A percentile compares a stretch with the other conserved stretches of the same genome.
Evolutionary conservation across 2,797 vertebrate genomes (phyloP).

Genomic region (Etheostoma perlongum): DNA sequence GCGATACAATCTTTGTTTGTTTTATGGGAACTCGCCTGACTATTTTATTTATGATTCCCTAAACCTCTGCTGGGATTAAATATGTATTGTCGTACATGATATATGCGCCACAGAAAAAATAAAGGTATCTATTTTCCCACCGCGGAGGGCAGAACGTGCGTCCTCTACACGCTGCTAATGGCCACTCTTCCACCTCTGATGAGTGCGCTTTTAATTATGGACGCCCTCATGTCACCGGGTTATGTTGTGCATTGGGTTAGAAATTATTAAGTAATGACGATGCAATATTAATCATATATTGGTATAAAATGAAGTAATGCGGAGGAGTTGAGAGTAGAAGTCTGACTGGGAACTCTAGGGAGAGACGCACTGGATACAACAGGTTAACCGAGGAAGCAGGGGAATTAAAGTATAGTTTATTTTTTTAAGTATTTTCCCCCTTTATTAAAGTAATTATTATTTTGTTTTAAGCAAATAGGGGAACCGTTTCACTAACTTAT

Average conservation of each 20-base stretch:
- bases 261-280: slow-evolving; percentile 91
- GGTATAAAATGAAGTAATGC: slow-evolving; percentile 84
- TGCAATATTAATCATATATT: slow-evolving; percentile 91
- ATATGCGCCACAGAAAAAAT: slow-evolving; percentile 31
- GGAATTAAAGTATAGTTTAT: background rate
- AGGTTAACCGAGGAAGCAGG: slow-evolving; percentile 12
- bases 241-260: slow-evolving; percentile 84
- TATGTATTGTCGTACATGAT: slow-evolving; percentile 80
- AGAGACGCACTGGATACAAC: slow-evolving; percentile 42
- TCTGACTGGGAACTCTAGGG: slow-evolving; percentile 64
- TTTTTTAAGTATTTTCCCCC: slow-evolving; percentile 32
- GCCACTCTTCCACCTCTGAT: slow-evolving; percentile 77
- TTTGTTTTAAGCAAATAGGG: background rate
- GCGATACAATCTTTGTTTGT: slow-evolving; percentile 51
- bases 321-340: slow-evolving; percentile 59
- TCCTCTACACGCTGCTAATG: slow-evolving; percentile 18
- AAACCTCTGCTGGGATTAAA: slow-evolving; percentile 85
- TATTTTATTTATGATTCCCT: slow-evolving; percentile 85
- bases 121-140: slow-evolving; percentile 53
- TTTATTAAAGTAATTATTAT: background rate
- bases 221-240: slow-evolving; percentile 86
- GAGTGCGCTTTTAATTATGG: slow-evolving; percentile 90
- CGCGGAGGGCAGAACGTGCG: background rate
- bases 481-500: background rate
- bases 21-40: slow-evolving; percentile 35